Evolutionary conservation across 1,140 invertebrate species (phyloP).

Genomic region (Drosophila pseudoananassae): DNA sequence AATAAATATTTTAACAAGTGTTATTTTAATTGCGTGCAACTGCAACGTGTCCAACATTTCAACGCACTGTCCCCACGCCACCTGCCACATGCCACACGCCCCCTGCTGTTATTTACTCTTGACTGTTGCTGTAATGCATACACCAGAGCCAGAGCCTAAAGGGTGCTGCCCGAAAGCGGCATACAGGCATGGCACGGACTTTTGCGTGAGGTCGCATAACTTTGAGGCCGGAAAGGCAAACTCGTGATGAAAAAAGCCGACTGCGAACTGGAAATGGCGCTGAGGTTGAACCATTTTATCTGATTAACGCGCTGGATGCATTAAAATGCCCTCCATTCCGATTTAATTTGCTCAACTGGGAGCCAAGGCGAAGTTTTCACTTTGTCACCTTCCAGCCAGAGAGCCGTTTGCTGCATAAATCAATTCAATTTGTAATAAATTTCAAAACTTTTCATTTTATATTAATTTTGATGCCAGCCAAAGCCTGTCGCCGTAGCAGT

Average conservation of each 20-base stretch:
- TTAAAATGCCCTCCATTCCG: slow-evolving; percentile 40
- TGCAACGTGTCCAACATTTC: slow-evolving; percentile 52
- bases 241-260: background rate
- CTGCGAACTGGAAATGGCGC: slow-evolving; percentile 1
- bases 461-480: slow-evolving; percentile 78
- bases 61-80: slow-evolving; percentile 9
- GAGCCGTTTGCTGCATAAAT: slow-evolving; percentile 65
- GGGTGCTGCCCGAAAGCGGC: background rate
- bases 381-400: slow-evolving; percentile 66
- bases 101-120: slow-evolving; percentile 57
- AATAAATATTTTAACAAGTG: slow-evolving; percentile 81
- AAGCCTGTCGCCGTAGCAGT: slow-evolving; percentile 43
- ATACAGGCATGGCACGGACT: slow-evolving; percentile 8
- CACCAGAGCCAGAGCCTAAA: background rate
- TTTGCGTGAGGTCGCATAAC: slow-evolving; percentile 57
- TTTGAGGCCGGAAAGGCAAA: slow-evolving; percentile 31
- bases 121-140: slow-evolving; percentile 31
- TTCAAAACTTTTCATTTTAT: slow-evolving; percentile 83
- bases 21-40: slow-evolving; percentile 79
- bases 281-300: slow-evolving; percentile 59
- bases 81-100: background rate
- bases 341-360: slow-evolving; percentile 65
- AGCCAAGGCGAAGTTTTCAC: slow-evolving; percentile 60
- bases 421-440: slow-evolving; percentile 83
- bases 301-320: slow-evolving; percentile 67